Evolutionary conservation across 2,113 vertebrate species (phyloP).

Genomic region (Salminus brasiliensis): DNA sequence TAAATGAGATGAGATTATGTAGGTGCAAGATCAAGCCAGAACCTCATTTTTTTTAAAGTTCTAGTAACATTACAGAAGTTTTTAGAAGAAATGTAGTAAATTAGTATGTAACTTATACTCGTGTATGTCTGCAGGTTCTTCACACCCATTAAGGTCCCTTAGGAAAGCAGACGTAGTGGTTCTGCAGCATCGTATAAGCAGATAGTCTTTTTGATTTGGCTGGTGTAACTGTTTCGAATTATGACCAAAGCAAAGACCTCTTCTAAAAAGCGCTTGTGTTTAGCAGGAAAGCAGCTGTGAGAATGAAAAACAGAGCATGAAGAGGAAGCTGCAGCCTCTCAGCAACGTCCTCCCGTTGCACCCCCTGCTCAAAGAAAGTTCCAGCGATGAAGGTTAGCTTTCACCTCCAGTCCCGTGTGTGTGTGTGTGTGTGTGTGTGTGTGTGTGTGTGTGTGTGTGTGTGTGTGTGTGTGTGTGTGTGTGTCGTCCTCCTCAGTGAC

Average conservation of each 20-base stretch:
- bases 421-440: background rate
- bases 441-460: background rate
- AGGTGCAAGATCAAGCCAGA: too few species aligned
- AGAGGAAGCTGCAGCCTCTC: constrained; percentile 84
- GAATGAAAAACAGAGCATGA: constrained; percentile 83
- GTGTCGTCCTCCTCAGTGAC: background rate
- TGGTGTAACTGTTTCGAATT: background rate
- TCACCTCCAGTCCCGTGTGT: constrained; percentile 66
- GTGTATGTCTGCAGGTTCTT: too few species aligned
- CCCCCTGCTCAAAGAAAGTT: constrained; percentile 86
- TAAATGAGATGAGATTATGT: too few species aligned
- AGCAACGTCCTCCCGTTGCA: constrained; percentile 90
- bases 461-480: constrained; percentile 30
- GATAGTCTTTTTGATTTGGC: too few species aligned
- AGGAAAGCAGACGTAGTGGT: too few species aligned
- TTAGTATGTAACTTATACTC: too few species aligned
- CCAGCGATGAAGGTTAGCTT: constrained; percentile 87
- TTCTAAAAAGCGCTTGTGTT: constrained; percentile 48
- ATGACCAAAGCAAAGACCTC: background rate
- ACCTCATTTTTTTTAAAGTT: too few species aligned
- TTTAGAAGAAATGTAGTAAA: too few species aligned
- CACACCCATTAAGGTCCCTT: too few species aligned
- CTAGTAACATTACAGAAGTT: too few species aligned
- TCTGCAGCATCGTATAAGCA: too few species aligned
- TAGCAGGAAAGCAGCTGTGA: constrained; percentile 82